Conservation (phyloP, 2,888 invertebrate genomes). For the Allophyes oxyacanthae region DNA sequence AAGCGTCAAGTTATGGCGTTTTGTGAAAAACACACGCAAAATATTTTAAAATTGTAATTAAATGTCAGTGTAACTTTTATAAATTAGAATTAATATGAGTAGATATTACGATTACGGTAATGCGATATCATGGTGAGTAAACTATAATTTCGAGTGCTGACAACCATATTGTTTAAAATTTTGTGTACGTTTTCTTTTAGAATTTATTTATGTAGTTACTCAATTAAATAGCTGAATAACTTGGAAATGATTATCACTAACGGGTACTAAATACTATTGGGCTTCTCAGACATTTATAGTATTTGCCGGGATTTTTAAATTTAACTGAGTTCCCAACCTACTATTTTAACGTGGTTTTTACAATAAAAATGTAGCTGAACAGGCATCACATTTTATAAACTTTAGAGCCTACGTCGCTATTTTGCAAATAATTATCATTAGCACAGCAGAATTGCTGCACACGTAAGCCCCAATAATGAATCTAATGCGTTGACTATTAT, state of each 20-base stretch:
- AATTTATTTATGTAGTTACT: constrained; percentile 50
- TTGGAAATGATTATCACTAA: constrained; percentile 9
- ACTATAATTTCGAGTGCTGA: constrained; percentile 66
- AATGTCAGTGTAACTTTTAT: constrained; percentile 74
- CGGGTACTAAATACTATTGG: constrained; percentile 6
- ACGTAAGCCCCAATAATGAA: constrained; percentile 18
- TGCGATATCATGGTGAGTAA: constrained; percentile 88
- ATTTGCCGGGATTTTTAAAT: constrained; percentile 44
- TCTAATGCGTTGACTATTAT: constrained; percentile 33
- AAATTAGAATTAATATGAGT: constrained; percentile 84
- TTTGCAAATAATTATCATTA: constrained; percentile 4
- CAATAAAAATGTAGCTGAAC: constrained; percentile 14
- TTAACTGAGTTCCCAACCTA: constrained; percentile 38
- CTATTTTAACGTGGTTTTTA: constrained; percentile 51
- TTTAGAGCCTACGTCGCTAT: background rate
- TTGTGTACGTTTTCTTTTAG: constrained; percentile 78
- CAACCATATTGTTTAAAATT: constrained; percentile 82
- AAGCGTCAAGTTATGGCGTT: constrained; percentile 85
- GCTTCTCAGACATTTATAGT: constrained; percentile 8
- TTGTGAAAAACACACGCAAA: constrained; percentile 77
- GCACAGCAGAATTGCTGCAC: background rate
- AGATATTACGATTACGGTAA: constrained; percentile 89
- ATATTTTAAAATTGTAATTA: constrained; percentile 68
- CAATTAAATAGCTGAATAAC: constrained; percentile 17
- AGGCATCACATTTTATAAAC: constrained; percentile 2